Evolutionary conservation across 2,113 vertebrate genomes (phyloP).

Genomic region (Tragelaphus scriptus): DNA sequence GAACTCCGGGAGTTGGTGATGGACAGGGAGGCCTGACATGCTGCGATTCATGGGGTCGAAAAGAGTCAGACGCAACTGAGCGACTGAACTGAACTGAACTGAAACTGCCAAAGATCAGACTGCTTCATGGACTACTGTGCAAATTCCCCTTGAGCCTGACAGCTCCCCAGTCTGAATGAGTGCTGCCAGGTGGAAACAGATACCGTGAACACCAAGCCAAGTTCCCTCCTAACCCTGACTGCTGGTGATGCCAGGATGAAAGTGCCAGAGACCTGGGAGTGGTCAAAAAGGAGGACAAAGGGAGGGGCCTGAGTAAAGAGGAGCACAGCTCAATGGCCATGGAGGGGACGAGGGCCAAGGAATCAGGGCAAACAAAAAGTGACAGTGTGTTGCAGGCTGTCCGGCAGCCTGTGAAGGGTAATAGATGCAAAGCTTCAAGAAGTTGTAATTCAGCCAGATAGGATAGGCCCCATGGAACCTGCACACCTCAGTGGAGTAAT

Average conservation of each 20-base stretch:
- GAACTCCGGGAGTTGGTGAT: too few species aligned
- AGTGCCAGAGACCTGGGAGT: not conserved
- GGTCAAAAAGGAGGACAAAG: slow-evolving; percentile 5
- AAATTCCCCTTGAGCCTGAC: not conserved
- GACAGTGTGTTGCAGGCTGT: not conserved
- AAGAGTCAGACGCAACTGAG: too few species aligned
- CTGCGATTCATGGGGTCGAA: too few species aligned
- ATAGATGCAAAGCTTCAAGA: slow-evolving; percentile 8
- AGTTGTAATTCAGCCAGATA: not conserved
- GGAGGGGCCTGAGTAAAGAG: not conserved
- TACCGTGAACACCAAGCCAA: too few species aligned
- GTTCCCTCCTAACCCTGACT: not conserved
- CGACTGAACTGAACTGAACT: too few species aligned
- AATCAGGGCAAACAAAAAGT: slow-evolving; percentile 21
- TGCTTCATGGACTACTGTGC: not conserved
- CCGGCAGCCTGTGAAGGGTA: slow-evolving; percentile 33
- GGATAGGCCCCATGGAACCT: not conserved
- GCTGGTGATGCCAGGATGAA: not conserved
- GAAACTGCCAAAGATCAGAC: not conserved
- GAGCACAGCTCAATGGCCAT: not conserved
- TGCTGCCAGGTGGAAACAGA: not conserved
- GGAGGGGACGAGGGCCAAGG: not conserved
- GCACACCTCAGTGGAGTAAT: not conserved
- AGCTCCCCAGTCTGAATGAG: not conserved
- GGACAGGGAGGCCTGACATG: too few species aligned